Conservation (phyloP, 1,140 invertebrate genomes). For the Drosophila obscura region DNA sequence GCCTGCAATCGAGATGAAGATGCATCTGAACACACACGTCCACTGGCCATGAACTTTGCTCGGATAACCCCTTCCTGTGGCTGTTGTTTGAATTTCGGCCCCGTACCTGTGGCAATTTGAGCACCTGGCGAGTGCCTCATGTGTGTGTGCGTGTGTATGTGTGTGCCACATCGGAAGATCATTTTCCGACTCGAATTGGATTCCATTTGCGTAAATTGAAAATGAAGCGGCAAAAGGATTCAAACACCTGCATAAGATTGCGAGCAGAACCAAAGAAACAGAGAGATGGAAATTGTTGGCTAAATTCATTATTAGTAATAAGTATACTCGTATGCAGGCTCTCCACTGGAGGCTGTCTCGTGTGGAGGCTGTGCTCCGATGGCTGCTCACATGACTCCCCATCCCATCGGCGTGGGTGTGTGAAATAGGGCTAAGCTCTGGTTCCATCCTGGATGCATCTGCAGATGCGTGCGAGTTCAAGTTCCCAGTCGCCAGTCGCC, state of each 20-base stretch:
- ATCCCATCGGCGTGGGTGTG: slow-evolving; percentile 54
- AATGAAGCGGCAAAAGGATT: slow-evolving; percentile 65
- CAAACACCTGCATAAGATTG: slow-evolving; percentile 61
- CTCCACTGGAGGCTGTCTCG: no score
- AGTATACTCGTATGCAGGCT: no score
- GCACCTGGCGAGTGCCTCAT: slow-evolving; percentile 52
- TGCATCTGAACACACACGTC: slow-evolving; percentile 56
- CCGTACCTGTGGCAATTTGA: slow-evolving; percentile 59
- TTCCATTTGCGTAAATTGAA: slow-evolving; percentile 69
- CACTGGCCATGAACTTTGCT: slow-evolving; percentile 70
- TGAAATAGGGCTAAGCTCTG: slow-evolving; percentile 60
- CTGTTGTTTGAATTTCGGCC: slow-evolving; percentile 56
- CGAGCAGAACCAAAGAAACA: neutral
- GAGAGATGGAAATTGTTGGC: no score
- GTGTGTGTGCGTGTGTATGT: slow-evolving; percentile 14
- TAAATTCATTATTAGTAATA: no score
- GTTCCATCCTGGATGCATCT: slow-evolving; percentile 1
- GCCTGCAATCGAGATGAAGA: slow-evolving; percentile 32
- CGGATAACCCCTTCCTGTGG: slow-evolving; percentile 64
- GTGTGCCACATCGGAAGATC: slow-evolving; percentile 12
- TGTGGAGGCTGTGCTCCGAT: neutral
- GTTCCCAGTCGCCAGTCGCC: neutral
- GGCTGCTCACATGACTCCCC: neutral
- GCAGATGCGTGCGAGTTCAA: slow-evolving; percentile 39
- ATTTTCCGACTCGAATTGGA: slow-evolving; percentile 62